Conservation (phyloP, 2,888 invertebrate species). For the Macrosiphum euphorbiae region DNA sequence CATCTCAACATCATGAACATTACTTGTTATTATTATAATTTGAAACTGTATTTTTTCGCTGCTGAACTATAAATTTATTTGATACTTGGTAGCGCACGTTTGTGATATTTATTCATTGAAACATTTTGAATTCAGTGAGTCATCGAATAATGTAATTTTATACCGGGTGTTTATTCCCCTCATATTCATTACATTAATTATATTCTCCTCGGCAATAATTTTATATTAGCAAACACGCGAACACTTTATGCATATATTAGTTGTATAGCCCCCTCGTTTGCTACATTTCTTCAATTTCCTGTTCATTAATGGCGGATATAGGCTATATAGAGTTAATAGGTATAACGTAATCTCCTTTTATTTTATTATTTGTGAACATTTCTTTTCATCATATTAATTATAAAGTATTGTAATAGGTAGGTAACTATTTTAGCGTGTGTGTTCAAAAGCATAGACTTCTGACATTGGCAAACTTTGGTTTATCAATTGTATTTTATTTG, state of each 20-base stretch:
- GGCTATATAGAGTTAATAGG: not conserved
- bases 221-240: constrained; percentile 18
- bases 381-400: not conserved
- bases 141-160: constrained; percentile 38
- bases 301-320: not conserved
- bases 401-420: not conserved
- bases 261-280: not conserved
- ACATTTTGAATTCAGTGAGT: constrained; percentile 34
- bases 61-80: not conserved
- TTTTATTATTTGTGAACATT: not conserved
- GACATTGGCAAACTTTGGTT: not conserved
- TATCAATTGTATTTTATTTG: not conserved
- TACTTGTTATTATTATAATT: constrained; percentile 13
- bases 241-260: not conserved
- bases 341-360: not conserved
- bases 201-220: not conserved
- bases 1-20: not conserved
- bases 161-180: constrained; percentile 27
- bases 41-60: not conserved
- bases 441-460: not conserved
- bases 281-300: constrained; percentile 28
- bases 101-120: not conserved
- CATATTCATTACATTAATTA: not conserved
- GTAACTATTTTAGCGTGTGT: not conserved
- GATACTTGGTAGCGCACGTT: not conserved